phyloP scores from a whole-genome alignment of 2,888 invertebrate genomes.

The Drosophila kuntzei region DNA sequence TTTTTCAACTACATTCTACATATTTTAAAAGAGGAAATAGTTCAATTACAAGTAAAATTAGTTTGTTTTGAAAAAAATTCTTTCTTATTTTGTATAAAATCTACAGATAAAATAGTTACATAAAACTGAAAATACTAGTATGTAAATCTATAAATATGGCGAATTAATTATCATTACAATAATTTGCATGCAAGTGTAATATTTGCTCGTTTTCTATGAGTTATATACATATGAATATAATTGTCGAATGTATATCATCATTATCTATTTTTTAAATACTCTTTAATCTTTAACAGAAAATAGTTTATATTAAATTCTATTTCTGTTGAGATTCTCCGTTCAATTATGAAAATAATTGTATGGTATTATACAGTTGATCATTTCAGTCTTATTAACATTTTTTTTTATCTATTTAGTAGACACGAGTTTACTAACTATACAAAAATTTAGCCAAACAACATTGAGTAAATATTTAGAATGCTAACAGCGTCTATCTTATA shows the following conservation, averaged over 20 bases:
- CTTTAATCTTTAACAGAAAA: too few species aligned
- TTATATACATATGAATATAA: too few species aligned
- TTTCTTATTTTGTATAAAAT: too few species aligned
- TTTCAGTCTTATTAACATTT: not conserved
- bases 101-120: not conserved
- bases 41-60: too few species aligned
- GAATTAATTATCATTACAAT: constrained; percentile 1
- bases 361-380: not conserved
- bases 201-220: not conserved
- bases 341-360: not conserved
- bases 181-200: constrained; percentile 18
- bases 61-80: too few species aligned
- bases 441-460: constrained; percentile 3
- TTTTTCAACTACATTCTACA: not conserved
- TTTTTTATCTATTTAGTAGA: constrained; percentile 22
- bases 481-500: too few species aligned
- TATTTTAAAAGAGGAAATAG: too few species aligned
- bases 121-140: not conserved
- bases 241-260: too few species aligned
- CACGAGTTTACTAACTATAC: not conserved
- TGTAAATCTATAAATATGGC: not conserved
- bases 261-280: too few species aligned
- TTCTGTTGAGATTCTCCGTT: not conserved
- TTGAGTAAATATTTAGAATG: constrained; percentile 22
- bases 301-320: not conserved